These are phyloP conservation scores for Amblyjoppa fuscipennis DNA, from an alignment of 2,888 invertebrate species.

Conservation along the genomic window DNA sequence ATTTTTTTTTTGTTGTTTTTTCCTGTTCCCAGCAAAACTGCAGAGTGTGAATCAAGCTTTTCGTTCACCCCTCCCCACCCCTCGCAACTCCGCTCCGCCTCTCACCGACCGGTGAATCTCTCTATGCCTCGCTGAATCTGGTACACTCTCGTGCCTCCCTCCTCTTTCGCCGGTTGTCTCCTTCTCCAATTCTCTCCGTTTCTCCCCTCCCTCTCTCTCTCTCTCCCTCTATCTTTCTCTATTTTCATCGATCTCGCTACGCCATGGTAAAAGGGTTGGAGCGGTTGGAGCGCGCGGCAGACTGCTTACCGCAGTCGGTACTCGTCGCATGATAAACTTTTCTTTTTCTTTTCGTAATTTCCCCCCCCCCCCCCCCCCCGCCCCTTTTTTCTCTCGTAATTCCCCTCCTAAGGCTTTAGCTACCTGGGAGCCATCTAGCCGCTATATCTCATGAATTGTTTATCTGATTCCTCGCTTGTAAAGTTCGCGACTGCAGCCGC, in stretches of 20 bases:
- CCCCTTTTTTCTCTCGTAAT: too few relatives aligned
- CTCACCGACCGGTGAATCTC: conserved; percentile 19
- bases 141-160: conserved; percentile 38
- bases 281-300: conserved; percentile 35
- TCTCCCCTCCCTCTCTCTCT: conserved; percentile 5
- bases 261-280: conserved; percentile 42
- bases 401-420: too few relatives aligned
- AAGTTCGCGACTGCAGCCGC: too few relatives aligned
- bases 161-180: conserved; percentile 14
- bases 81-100: too few relatives aligned
- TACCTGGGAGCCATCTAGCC: too few relatives aligned
- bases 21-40: not conserved
- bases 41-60: conserved; percentile 27
- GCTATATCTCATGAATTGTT: too few relatives aligned
- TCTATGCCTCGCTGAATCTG: conserved; percentile 44
- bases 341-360: too few relatives aligned
- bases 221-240: conserved; percentile 23
- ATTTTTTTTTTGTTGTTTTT: not conserved
- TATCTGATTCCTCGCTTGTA: too few relatives aligned
- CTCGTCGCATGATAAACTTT: too few relatives aligned
- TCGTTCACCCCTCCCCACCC: not conserved
- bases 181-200: not conserved
- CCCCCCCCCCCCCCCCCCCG: too few relatives aligned
- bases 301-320: conserved; percentile 59
- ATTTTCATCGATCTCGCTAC: conserved; percentile 65